These are phyloP conservation scores for Epirrhoe tristata DNA, from an alignment of 2,888 invertebrate genomes.

Conservation along the genomic window DNA sequence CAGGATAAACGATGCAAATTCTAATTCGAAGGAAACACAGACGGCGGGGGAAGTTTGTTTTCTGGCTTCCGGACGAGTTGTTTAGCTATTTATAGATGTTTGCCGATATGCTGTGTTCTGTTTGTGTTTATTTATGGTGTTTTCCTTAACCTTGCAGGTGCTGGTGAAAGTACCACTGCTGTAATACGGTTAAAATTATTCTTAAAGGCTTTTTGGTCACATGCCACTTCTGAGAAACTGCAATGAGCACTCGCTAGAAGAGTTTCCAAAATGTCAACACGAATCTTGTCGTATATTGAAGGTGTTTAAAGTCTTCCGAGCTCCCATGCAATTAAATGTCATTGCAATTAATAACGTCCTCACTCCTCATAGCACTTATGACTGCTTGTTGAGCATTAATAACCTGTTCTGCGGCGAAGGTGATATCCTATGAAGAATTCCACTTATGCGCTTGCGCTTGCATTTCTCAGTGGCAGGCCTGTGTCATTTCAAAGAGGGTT, in stretches of 20 bases:
- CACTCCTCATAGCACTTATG: constrained; percentile 63
- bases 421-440: constrained; percentile 55
- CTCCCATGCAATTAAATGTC: constrained; percentile 43
- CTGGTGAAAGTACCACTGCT: constrained; percentile 28
- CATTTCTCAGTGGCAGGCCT: constrained; percentile 27
- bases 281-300: background rate
- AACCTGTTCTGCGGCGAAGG: constrained; percentile 67
- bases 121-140: constrained; percentile 11
- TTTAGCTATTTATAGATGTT: constrained; percentile 6
- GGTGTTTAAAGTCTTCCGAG: background rate
- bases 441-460: constrained; percentile 46
- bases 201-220: background rate
- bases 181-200: background rate
- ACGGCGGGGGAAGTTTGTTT: constrained; percentile 19
- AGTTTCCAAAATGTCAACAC: background rate
- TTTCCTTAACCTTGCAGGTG: background rate
- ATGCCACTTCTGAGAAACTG: background rate
- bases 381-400: constrained; percentile 52
- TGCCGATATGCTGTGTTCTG: constrained; percentile 1
- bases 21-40: constrained; percentile 2
- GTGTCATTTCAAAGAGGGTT: constrained; percentile 13
- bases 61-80: constrained; percentile 22
- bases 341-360: constrained; percentile 60
- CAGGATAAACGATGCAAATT: constrained; percentile 4
- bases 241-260: background rate